A percentile compares a stretch with the other conserved stretches of the same genome.
phyloP scores from a whole-genome alignment of 1,140 invertebrate species.

The Neuroterus valhalla region DNA sequence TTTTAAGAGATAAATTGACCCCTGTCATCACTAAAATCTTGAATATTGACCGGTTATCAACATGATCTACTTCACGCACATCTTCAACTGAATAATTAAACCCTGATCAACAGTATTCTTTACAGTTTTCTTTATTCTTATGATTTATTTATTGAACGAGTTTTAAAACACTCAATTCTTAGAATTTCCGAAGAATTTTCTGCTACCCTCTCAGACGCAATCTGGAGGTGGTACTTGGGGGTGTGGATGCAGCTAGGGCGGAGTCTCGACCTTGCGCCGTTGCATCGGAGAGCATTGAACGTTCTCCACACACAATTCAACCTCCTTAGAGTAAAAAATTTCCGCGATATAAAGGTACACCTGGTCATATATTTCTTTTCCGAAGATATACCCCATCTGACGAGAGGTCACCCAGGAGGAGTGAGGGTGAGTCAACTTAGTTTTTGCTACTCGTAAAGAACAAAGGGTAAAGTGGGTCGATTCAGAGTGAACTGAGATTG shows the following conservation, averaged over 20 bases:
- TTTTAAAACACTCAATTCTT: neutral
- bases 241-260: slow-evolving; percentile 23
- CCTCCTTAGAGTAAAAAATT: slow-evolving; percentile 9
- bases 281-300: slow-evolving; percentile 17
- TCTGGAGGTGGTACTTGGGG: slow-evolving; percentile 28
- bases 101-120: too few species aligned
- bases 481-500: too few species aligned
- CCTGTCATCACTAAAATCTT: too few species aligned
- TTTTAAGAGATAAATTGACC: too few species aligned
- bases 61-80: too few species aligned
- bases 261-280: slow-evolving; percentile 24
- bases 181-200: slow-evolving; percentile 16
- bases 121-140: too few species aligned
- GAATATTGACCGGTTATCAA: too few species aligned
- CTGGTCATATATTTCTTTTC: neutral
- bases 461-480: slow-evolving; percentile 50
- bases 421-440: slow-evolving; percentile 48
- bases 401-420: slow-evolving; percentile 38
- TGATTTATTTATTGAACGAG: too few species aligned
- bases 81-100: too few species aligned
- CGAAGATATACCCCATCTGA: slow-evolving; percentile 39
- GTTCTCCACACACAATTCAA: slow-evolving; percentile 24
- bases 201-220: slow-evolving; percentile 15
- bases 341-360: slow-evolving; percentile 2
- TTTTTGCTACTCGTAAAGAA: slow-evolving; percentile 44